Conservation (phyloP, 2,113 vertebrate species). For the Miniopterus natalensis region DNA sequence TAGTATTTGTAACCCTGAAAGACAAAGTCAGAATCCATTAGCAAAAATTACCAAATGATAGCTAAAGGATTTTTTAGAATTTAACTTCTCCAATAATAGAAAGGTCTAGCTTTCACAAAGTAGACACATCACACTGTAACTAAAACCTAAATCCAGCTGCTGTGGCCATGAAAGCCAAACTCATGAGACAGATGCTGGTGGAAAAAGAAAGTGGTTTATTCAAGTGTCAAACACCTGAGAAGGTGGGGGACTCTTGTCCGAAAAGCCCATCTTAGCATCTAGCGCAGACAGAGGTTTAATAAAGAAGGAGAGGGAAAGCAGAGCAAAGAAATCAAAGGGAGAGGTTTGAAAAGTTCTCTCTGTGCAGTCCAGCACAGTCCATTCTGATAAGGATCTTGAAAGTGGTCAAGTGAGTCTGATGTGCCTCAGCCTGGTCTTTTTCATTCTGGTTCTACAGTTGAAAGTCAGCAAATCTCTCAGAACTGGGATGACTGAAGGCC, state of each 20-base stretch:
- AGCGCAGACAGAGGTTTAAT: background rate
- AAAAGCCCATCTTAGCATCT: background rate
- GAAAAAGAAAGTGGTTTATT: background rate
- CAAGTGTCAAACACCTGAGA: background rate
- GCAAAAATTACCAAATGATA: constrained; percentile 21
- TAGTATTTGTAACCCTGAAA: background rate
- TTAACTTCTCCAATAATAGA: background rate
- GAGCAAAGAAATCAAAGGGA: background rate
- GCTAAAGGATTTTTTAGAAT: background rate
- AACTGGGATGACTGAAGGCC: background rate
- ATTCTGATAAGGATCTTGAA: background rate
- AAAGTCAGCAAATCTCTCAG: background rate
- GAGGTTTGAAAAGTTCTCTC: background rate
- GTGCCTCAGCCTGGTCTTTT: background rate
- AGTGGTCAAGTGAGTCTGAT: background rate
- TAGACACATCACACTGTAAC: background rate
- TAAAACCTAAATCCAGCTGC: background rate
- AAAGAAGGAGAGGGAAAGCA: background rate
- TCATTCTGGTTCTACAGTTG: background rate
- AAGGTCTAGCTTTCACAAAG: background rate
- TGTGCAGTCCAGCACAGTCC: background rate
- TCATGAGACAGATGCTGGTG: background rate
- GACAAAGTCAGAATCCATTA: background rate
- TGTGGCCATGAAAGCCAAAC: background rate
- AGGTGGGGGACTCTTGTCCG: background rate